A percentile compares a stretch with the other conserved stretches of the same genome.
Evolutionary conservation across 2,888 invertebrate genomes (phyloP).

Genomic region (Mythimna pallens): DNA sequence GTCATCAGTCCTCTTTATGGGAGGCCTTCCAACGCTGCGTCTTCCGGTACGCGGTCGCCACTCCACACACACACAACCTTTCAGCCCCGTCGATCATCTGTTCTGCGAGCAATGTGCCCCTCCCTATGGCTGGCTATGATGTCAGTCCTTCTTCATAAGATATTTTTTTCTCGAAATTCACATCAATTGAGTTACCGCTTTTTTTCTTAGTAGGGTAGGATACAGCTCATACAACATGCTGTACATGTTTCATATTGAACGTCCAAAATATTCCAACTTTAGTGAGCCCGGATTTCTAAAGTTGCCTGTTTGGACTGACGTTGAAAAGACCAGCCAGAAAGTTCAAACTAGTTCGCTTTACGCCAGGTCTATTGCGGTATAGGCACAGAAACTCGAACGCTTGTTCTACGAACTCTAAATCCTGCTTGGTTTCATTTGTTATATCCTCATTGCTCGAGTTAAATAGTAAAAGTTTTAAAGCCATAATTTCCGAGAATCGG

Average conservation of each 20-base stretch:
- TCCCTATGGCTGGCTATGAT: too few relatives aligned
- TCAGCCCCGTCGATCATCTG: too few relatives aligned
- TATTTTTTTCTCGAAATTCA: too few relatives aligned
- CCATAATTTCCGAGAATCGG: constrained; percentile 35
- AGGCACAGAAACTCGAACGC: constrained; percentile 16
- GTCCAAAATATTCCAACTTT: constrained; percentile 44
- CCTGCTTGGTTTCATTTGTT: constrained; percentile 46
- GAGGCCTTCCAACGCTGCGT: too few relatives aligned
- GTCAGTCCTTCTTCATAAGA: too few relatives aligned
- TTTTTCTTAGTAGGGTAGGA: too few relatives aligned
- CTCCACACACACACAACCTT: too few relatives aligned
- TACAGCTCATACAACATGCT: constrained; percentile 34
- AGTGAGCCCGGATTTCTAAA: constrained; percentile 27
- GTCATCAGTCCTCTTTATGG: too few relatives aligned
- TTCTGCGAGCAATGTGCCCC: too few relatives aligned
- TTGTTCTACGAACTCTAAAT: constrained; percentile 39
- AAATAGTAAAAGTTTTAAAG: constrained; percentile 50
- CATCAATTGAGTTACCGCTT: too few relatives aligned
- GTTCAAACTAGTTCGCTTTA: constrained; percentile 32
- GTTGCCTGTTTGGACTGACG: constrained; percentile 11
- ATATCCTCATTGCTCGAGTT: constrained; percentile 48
- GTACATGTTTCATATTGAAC: constrained; percentile 29
- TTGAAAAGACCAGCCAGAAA: not conserved
- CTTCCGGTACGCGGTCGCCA: too few relatives aligned
- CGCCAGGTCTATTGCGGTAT: constrained; percentile 22